A percentile compares a stretch with the other conserved stretches of the same genome.
These are phyloP conservation scores for Aphelenchoides bicaudatus DNA, from an alignment of 2,888 invertebrate genomes.

Conservation along the genomic window DNA sequence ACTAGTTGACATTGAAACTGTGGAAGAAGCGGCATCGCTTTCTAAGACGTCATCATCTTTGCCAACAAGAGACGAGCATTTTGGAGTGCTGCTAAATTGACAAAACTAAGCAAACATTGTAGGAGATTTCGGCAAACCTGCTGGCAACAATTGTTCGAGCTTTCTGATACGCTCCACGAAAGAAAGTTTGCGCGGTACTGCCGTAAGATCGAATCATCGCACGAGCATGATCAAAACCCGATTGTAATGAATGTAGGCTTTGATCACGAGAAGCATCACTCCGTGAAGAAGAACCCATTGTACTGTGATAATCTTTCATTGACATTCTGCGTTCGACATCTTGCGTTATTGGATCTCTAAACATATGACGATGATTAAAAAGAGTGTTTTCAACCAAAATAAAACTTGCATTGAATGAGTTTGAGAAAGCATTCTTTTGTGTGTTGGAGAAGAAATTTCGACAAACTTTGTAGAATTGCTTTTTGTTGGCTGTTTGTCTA, in stretches of 20 bases:
- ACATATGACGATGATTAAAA: too few species aligned
- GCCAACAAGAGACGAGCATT: constrained; percentile 5
- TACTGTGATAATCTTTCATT: constrained; percentile 39
- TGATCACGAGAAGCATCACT: constrained; percentile 25
- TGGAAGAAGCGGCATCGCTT: constrained; percentile 32
- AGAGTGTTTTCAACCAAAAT: too few species aligned
- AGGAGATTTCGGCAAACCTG: constrained; percentile 22
- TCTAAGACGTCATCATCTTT: constrained; percentile 30
- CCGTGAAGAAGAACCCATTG: constrained; percentile 18
- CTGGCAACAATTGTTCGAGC: constrained; percentile 37
- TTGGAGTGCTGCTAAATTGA: constrained; percentile 19
- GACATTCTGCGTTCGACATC: constrained; percentile 57
- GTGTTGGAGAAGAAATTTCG: neutral
- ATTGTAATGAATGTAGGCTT: constrained; percentile 22
- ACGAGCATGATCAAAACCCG: constrained; percentile 32
- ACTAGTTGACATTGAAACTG: constrained; percentile 28
- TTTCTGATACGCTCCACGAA: constrained; percentile 44
- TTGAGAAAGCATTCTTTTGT: neutral
- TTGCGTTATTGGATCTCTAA: constrained; percentile 56
- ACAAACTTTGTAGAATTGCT: neutral
- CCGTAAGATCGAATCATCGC: constrained; percentile 39
- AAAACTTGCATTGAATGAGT: constrained; percentile 34
- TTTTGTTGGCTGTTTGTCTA: neutral
- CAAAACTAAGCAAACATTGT: neutral
- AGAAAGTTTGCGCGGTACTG: constrained; percentile 37